Base-by-base conservation (phyloP, 2,797 vertebrate genomes). In the Perodicticus potto region DNA sequence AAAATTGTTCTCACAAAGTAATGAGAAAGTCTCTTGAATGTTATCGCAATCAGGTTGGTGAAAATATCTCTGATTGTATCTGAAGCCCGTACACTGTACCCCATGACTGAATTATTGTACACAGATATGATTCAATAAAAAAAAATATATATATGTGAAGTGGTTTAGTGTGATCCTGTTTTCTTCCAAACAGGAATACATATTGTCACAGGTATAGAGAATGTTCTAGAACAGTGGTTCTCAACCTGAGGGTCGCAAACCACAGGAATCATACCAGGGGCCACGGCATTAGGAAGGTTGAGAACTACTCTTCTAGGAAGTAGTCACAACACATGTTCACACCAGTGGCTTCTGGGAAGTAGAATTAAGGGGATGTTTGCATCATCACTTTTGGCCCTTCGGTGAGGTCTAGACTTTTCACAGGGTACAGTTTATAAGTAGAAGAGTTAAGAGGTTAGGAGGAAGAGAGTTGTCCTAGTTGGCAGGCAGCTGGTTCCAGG, bases 381-480 rank as follows among this genome's bases (percentile, higher is more conserved):
- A 13, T 34, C 43, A 17, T 49, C 7, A 23, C 17, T 55, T 40
- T 25, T 34, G 19, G 32, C 11, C 13, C 20, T 73, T 27, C 9
- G 3, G 3, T 16, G 23, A 43, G 13, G 78, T 73, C 57, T 37
- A 40, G 43, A 7, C n/a, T 59, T 78, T 63, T 27, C n/a, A n/a
- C 10, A 32, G 7, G 23, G 40, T 5, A 3, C 20, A 22, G 14
- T 72, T 77, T 27, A 43, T 19, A 67, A 34, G 23, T 4, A 25
- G 16, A 45, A 53, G 23, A 49, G 10, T 32, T n/a, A n/a, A n/a
- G 73, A 53, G 19, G 19, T 16, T 43, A 5, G 10, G 22, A 17
- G 61, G 27, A 7, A 32, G 9, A 59, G 0, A 5, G 34, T 25
- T 45, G 32, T 8, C n/a, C 4, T 27, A 27, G 9, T 7, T 1